Evolutionary conservation across 2,113 vertebrate species (phyloP).

Genomic region (Plecotus auritus): DNA sequence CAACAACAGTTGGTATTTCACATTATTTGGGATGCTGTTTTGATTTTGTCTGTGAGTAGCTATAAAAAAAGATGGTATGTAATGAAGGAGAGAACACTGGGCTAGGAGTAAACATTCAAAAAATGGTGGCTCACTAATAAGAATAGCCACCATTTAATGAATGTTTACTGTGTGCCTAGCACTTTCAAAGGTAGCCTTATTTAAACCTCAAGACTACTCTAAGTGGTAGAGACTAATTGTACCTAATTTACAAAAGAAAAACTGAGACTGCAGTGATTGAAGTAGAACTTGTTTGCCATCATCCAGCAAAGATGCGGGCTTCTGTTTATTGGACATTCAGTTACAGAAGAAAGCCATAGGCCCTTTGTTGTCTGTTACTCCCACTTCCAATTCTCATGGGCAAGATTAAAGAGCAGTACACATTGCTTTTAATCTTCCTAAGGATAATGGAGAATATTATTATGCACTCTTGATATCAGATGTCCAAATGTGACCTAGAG

Average conservation of each 20-base stretch:
- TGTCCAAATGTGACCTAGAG: background rate
- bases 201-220: background rate
- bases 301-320: background rate
- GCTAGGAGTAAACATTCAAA: background rate
- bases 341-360: background rate
- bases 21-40: slow-evolving; percentile 5
- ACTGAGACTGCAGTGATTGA: background rate
- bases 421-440: slow-evolving; percentile 24
- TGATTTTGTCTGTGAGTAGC: background rate
- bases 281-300: background rate
- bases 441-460: slow-evolving; percentile 15
- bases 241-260: background rate
- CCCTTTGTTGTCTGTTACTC: background rate
- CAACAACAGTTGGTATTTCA: background rate
- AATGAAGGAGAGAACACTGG: background rate
- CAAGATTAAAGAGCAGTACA: background rate
- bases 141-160: background rate
- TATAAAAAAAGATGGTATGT: background rate
- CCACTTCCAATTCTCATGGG: background rate
- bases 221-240: background rate
- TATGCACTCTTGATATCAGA: background rate
- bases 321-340: background rate
- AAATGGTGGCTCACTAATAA: background rate
- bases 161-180: background rate
- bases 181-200: background rate